Evolutionary conservation across 2,888 invertebrate genomes (phyloP).

Genomic region (Polyommatus iphigenia): DNA sequence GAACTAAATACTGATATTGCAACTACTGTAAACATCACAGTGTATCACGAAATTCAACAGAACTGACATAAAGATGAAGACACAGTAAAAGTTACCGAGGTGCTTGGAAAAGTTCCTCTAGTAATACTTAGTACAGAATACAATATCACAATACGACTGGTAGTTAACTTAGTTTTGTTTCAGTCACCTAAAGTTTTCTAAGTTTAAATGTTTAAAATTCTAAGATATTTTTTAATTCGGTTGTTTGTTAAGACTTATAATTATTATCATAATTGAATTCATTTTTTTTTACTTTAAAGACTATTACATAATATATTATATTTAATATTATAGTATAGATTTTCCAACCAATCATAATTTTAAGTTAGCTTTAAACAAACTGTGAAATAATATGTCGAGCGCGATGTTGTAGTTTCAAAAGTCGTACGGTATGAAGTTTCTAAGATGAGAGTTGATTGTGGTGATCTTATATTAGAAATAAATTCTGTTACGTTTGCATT

Average conservation of each 20-base stretch:
- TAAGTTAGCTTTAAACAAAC: neutral
- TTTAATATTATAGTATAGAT: no score
- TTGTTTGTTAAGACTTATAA: neutral
- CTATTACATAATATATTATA: no score
- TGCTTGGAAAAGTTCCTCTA: neutral
- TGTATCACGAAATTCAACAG: constrained; percentile 17
- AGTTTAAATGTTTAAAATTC: neutral
- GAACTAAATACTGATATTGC: constrained; percentile 20
- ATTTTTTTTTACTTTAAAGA: no score
- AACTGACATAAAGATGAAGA: neutral
- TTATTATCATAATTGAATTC: no score
- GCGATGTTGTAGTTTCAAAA: neutral
- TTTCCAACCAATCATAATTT: neutral
- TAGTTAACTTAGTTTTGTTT: neutral
- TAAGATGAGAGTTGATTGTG: neutral
- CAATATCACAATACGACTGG: neutral
- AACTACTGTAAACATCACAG: constrained; percentile 19
- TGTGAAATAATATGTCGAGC: neutral
- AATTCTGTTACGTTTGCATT: constrained; percentile 15
- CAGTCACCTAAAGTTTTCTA: neutral
- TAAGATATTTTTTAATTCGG: neutral
- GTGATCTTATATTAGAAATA: constrained; percentile 7
- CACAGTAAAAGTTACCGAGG: neutral
- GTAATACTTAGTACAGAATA: neutral
- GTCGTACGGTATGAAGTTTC: neutral